Base-by-base conservation (phyloP, 2,888 invertebrate genomes). In the Seladonia tumulorum region DNA sequence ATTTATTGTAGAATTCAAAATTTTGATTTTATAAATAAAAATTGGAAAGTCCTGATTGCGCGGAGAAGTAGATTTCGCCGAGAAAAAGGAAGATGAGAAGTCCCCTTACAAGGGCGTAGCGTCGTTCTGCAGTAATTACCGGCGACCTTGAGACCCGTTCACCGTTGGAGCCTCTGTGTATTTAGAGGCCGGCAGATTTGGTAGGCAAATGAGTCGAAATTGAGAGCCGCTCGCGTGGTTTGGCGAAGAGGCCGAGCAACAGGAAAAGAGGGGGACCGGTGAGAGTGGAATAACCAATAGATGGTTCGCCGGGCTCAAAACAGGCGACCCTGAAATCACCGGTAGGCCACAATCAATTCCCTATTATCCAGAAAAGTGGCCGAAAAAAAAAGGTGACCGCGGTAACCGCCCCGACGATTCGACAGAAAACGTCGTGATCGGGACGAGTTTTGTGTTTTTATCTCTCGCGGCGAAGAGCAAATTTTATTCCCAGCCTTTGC, bases 201-300 rank as follows among this genome's bases (percentile, higher is more conserved):
- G 91, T 92, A 92, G 89, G 91, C 92, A 92, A 92, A 92, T 91
- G 90, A 91, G 89, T 88, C 90, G 91, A 92, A 92, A 92, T 92
- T 90, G 90, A 90, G 90, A 89, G 88, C 74, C 88, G 87, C 82
- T 82, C 39, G 63, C 76, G 75, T 66, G 79, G 77, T 57, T 60
- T 47, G 82, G 25, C 68, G 70, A 39, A 72, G 47, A 75, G 39
- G 29, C 66, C 35, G 72, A 35, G 75, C 14, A 72, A 63, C 79
- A 77, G 35, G 73, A 75, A 68, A 22, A 49, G 47, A 78, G 76
- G 25, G 49, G 35, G 66, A 79, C 60, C 86, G 47, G 72, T 47
- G 79, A 70, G 83, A 77, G 79, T 60, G 35, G 79, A 83, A 81
- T 83, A 63, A 80, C 70, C 72, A 74, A 75, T 78, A 78, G 78